Evolutionary conservation across 2,797 vertebrate genomes (phyloP), one percentile per base, ranked within the genome.

Genomic region (Rhinophrynus dorsalis): DNA sequence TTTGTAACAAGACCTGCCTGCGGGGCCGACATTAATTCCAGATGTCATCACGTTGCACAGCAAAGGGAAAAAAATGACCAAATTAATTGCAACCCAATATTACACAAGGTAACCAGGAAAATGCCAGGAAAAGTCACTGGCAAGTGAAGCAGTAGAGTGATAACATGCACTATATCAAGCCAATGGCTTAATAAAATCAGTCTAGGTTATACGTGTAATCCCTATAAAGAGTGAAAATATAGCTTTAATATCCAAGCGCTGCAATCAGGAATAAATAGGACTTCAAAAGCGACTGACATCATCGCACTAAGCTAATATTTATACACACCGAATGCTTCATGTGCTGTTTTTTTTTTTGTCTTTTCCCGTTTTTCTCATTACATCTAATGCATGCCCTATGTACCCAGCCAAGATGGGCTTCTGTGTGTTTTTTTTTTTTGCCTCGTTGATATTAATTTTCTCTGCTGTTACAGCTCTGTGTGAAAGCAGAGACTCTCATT

Each of bases 141-240:
- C 44, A 24, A 42, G 18, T 44, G 38, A 60, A 45, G 29, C 18
- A 60, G 38, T 10, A 40, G 32, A 44, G 20, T 17, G 12, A 20
- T 29, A 60, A 44, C 24, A 60, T 60, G 29, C 57, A 6, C n/a
- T 60, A 42, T 44, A 44, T 44, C 38, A 60, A 60, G 12, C 20
- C 57, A 60, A 60, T 30, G 7, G 57, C 57, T 60, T 60, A 60
- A 60, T 60, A 60, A 60, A 60, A 60, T 60, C 57, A 44, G 57
- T 11, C 37, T 60, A 18, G 37, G 38, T 45, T 60, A 42, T 24
- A 60, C 18, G 57, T 13, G 30, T 60, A 60, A 60, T 60, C 37
- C 57, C n/a, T 60, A 29, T 60, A 60, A 60, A 44, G 26, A 60
- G n/a, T 45, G 38, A 60, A 60, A 60, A 60, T 60, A 60, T 24